Percentiles rank a stretch among this genome's conserved stretches.
These are phyloP conservation scores for Cebus imitator DNA, from an alignment of 2,113 vertebrate species.

Conservation along the genomic window DNA sequence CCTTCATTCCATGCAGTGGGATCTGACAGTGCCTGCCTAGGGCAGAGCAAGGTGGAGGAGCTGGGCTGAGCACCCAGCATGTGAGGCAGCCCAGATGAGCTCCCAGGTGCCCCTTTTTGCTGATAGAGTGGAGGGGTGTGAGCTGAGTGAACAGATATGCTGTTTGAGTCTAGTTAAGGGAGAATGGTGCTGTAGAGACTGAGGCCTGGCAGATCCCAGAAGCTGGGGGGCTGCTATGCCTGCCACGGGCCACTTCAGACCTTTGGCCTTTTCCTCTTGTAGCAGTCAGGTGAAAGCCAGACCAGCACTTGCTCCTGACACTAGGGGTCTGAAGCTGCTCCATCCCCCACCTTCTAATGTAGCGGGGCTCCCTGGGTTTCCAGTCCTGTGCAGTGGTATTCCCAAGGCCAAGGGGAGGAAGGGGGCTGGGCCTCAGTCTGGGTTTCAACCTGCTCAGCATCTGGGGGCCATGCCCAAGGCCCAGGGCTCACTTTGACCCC, in stretches of 20 bases:
- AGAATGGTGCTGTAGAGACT: neutral
- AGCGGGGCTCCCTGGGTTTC: neutral
- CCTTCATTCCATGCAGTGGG: neutral
- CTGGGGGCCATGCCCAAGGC: constrained; percentile 21
- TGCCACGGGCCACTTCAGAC: neutral
- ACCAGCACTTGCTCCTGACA: neutral
- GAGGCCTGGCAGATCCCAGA: neutral
- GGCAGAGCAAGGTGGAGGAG: neutral
- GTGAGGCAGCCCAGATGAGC: neutral
- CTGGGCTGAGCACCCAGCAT: neutral
- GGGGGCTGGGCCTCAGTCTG: neutral
- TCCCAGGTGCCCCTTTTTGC: neutral
- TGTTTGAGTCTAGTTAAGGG: neutral
- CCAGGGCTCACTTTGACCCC: constrained; percentile 26
- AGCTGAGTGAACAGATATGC: neutral
- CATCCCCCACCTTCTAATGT: neutral
- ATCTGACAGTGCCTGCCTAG: neutral
- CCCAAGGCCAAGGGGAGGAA: neutral
- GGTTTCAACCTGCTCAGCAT: neutral
- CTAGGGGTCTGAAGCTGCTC: neutral
- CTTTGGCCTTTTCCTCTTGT: neutral
- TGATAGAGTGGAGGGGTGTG: neutral
- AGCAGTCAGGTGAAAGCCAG: neutral
- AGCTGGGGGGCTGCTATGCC: neutral
- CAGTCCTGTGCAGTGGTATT: neutral